Evolutionary conservation across 2,888 invertebrate genomes (phyloP).

Genomic region (Megamerina dolium): DNA sequence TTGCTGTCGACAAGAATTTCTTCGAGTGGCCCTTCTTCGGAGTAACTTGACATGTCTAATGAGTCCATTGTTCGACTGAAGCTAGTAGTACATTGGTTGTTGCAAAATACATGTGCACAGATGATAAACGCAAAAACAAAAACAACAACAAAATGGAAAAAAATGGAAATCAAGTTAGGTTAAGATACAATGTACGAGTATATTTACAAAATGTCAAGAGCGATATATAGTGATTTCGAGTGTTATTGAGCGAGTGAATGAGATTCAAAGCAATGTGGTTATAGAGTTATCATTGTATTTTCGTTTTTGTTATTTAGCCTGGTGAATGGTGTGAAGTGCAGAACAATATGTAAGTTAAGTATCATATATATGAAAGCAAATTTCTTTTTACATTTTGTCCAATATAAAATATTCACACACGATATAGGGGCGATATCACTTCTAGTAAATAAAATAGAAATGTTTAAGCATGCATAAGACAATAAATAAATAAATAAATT

Average conservation of each 20-base stretch:
- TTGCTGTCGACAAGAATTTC: conserved; percentile 45
- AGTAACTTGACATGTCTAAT: conserved; percentile 49
- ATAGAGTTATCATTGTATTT: background rate
- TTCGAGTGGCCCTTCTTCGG: conserved; percentile 48
- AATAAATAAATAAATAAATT: too few species aligned
- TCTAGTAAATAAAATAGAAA: too few species aligned
- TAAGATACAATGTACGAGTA: conserved; percentile 2
- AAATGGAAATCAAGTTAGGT: conserved; percentile 15
- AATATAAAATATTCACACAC: too few species aligned
- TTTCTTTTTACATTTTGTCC: too few species aligned
- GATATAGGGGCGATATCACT: too few species aligned
- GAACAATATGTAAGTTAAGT: too few species aligned
- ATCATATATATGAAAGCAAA: too few species aligned
- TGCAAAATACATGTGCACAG: too few species aligned
- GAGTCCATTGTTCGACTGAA: conserved; percentile 48
- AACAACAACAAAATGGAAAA: conserved; percentile 3
- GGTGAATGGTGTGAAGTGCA: too few species aligned
- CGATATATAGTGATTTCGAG: background rate
- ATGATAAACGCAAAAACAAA: background rate
- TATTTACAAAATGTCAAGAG: conserved; percentile 3
- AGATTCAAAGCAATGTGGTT: too few species aligned
- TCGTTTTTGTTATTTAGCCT: background rate
- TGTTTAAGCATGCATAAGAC: too few species aligned
- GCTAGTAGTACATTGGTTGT: conserved; percentile 28
- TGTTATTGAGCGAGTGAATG: background rate